Evolutionary conservation across 2,113 vertebrate genomes (phyloP).

Genomic region (Chaetorhynchus papuensis): DNA sequence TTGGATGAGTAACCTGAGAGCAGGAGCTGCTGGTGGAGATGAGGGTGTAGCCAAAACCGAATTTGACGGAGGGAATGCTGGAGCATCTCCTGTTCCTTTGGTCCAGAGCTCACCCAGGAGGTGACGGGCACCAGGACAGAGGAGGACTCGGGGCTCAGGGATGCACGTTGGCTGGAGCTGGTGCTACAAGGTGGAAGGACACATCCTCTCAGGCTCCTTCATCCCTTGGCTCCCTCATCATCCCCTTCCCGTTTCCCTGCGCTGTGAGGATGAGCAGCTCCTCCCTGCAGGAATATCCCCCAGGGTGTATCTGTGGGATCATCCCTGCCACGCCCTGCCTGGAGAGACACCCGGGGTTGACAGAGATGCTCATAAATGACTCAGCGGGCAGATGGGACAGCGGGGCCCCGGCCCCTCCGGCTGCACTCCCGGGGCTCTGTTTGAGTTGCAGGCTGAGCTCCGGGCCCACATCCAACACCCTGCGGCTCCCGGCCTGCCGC

Average conservation of each 20-base stretch:
- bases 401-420: background rate
- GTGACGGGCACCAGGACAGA: accelerated
- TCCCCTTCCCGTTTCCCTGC: background rate
- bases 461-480: background rate
- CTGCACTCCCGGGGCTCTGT: accelerated
- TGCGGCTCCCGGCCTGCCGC: background rate
- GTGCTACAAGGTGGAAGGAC: background rate
- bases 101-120: background rate
- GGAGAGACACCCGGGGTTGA: background rate
- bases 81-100: background rate
- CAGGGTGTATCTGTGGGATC: background rate
- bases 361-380: background rate
- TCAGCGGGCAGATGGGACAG: background rate
- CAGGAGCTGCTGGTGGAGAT: background rate
- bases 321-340: background rate
- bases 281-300: background rate
- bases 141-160: accelerated
- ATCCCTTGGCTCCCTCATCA: background rate
- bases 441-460: slow-evolving; percentile 30
- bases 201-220: background rate
- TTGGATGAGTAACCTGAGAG: background rate
- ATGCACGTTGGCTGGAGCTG: accelerated
- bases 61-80: background rate
- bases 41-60: accelerated
- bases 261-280: background rate